phyloP scores from a whole-genome alignment of 2,888 invertebrate species.

The Trachelus stipa region DNA sequence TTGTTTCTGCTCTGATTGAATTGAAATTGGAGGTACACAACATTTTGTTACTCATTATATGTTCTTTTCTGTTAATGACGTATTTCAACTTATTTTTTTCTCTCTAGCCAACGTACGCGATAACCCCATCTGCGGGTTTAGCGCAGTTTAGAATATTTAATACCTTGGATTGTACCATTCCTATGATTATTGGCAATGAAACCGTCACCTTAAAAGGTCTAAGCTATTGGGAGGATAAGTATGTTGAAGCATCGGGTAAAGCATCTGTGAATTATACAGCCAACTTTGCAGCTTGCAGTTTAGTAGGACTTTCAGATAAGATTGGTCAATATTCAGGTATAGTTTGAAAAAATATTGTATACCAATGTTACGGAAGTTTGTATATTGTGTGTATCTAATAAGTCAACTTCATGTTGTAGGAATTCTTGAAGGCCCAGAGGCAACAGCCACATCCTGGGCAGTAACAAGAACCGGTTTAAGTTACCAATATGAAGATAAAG shows the following conservation, averaged over 20 bases:
- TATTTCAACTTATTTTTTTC: constrained; percentile 18
- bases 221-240: constrained; percentile 41
- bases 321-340: neutral
- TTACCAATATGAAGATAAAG: constrained; percentile 43
- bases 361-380: neutral
- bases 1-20: constrained; percentile 90
- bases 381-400: neutral
- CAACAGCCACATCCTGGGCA: constrained; percentile 36
- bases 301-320: neutral
- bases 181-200: constrained; percentile 32
- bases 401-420: constrained; percentile 11
- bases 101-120: constrained; percentile 71
- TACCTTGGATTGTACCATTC: constrained; percentile 47
- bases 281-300: constrained; percentile 34
- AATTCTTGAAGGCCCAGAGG: constrained; percentile 14
- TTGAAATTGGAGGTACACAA: constrained; percentile 76
- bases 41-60: neutral
- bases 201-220: constrained; percentile 33
- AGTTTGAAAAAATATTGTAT: neutral
- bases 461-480: constrained; percentile 17
- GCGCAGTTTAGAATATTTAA: constrained; percentile 81
- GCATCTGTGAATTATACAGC: constrained; percentile 24
- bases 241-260: constrained; percentile 15
- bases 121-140: constrained; percentile 70
- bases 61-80: neutral